Evolutionary conservation across 2,113 vertebrate species (phyloP).

Genomic region (Crotophaga sulcirostris): DNA sequence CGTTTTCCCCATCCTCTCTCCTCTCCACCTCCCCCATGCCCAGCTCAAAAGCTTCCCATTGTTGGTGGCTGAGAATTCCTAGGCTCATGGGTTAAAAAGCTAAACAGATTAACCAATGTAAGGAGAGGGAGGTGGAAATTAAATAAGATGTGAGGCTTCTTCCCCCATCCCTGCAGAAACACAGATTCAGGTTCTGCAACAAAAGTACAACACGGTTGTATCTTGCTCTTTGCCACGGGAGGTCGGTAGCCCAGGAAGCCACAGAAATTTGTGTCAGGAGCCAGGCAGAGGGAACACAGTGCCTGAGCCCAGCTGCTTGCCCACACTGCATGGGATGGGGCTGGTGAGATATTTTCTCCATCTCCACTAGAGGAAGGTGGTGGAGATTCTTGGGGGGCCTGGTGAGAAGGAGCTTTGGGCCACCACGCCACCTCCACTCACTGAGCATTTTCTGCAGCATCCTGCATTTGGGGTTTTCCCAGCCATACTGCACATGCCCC

Average conservation of each 20-base stretch:
- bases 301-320: background rate
- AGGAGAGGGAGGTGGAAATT: background rate
- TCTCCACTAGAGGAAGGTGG: accelerated
- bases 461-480: accelerated
- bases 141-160: background rate
- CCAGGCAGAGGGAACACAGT: accelerated
- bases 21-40: background rate
- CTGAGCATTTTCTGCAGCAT: background rate
- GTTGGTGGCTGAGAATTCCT: background rate
- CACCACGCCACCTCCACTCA: accelerated
- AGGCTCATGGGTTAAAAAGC: background rate
- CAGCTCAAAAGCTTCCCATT: background rate
- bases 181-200: background rate
- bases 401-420: background rate
- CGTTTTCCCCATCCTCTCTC: background rate
- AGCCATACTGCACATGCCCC: accelerated
- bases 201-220: accelerated
- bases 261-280: accelerated
- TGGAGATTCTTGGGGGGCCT: accelerated
- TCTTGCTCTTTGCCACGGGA: accelerated
- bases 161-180: background rate
- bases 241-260: accelerated
- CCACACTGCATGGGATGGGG: accelerated
- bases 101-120: background rate
- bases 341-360: background rate